Percentiles rank a stretch among this genome's conserved stretches.
Conservation (phyloP, 2,888 invertebrate genomes). For the Desoria tigrina region DNA sequence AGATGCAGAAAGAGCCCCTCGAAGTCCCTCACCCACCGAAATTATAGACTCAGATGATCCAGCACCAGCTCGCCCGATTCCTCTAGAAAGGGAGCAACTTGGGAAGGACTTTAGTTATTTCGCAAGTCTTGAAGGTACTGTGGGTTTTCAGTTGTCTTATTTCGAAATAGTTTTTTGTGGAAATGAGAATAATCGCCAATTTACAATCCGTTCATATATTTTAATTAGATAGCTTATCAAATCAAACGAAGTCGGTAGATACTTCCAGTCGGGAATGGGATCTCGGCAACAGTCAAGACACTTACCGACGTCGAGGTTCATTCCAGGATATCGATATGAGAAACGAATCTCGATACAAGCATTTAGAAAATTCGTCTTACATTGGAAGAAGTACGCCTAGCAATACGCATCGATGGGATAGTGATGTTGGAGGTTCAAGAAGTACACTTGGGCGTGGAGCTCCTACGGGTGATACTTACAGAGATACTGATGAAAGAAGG, state of each 20-base stretch:
- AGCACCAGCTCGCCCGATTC: slow-evolving; percentile 14
- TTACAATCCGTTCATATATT: too few relatives aligned
- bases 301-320: background rate
- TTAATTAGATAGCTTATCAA: background rate
- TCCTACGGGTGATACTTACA: background rate
- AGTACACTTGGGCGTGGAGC: slow-evolving; percentile 5
- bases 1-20: background rate
- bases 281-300: background rate
- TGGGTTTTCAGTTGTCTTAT: background rate
- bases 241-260: background rate
- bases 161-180: too few relatives aligned
- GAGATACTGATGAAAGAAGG: background rate
- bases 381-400: background rate
- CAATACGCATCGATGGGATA: background rate
- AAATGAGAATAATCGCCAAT: background rate
- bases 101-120: slow-evolving; percentile 1
- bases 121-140: slow-evolving; percentile 1
- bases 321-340: slow-evolving; percentile 17
- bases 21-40: slow-evolving; percentile 17
- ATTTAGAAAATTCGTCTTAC: background rate
- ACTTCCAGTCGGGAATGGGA: background rate
- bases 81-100: slow-evolving; percentile 8
- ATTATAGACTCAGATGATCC: background rate
- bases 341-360: slow-evolving; percentile 3
- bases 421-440: background rate